Base-by-base conservation (phyloP, 2,888 invertebrate genomes). In the Emmelina monodactyla region DNA sequence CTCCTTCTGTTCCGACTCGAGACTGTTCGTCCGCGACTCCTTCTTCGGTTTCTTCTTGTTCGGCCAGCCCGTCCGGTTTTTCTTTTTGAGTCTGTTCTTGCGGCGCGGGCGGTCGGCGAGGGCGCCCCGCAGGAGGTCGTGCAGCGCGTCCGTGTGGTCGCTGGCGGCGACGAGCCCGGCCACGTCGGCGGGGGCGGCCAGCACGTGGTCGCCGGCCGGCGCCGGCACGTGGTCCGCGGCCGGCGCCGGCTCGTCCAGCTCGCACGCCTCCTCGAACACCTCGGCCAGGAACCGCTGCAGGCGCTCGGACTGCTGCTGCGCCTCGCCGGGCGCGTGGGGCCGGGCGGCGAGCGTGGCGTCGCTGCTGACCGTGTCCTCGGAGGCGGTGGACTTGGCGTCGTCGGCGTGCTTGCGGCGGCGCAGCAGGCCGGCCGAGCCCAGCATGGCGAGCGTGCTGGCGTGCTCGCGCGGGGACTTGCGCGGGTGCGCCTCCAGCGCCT, bases 391-490 rank as follows among this genome's bases (percentile, higher is more conserved):
- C 49, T 79, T 73, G 12, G 61, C 55, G 49, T 73, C 82, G 37
- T 72, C 82, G 2, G 50, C 46, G 40, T 70, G 56, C 47, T 73
- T 82, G 37, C 84, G 64, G 33, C 83, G 72, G 22, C 85, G 82
- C 6, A 86, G 68, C 14, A 88, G 62, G 35, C 87, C 86, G 28
- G 71, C 72, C 0, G 76, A 71, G 7, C 88, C 87, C 2, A 93
- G 84, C 37, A 93, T 90, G 0, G 93, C 93, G 39, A 92, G 65
- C 0, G 94, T 94, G 0, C 92, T 92, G 0, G 93, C 93, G 57
- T 94, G 93, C 58, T 93, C 93, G 14, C 94, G 78, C 0, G 94
- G 94, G 0, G 92, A 92, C 56, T 93, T 93, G 28, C 94, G 75
- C 0, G 92, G 89, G 40, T 85, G 87, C 16, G 75, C 73, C 31